Evolutionary conservation across 2,888 invertebrate species (phyloP).

Genomic region (Anodontia alba): DNA sequence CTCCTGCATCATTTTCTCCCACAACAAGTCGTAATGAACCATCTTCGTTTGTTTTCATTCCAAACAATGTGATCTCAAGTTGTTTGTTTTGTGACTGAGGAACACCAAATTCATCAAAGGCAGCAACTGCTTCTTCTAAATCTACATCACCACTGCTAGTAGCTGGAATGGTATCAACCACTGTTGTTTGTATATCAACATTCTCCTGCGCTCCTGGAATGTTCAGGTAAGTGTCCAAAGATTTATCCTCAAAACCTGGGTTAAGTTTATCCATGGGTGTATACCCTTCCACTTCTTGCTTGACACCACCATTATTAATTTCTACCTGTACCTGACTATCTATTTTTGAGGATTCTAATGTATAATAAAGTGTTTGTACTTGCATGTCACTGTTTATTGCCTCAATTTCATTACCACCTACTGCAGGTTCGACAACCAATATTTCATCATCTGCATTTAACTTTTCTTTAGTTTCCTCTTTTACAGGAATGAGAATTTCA

Average conservation of each 20-base stretch:
- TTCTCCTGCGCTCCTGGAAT: not conserved
- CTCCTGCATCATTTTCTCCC: not conserved
- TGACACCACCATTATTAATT: not conserved
- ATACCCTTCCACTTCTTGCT: not conserved
- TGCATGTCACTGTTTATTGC: not conserved
- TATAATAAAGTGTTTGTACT: not conserved
- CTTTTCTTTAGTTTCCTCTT: too few relatives aligned
- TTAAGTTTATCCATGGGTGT: not conserved
- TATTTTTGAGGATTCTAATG: not conserved
- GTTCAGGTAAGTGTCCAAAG: too few relatives aligned
- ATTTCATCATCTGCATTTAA: not conserved
- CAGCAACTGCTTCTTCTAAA: slow-evolving; percentile 6
- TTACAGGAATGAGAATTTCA: not conserved
- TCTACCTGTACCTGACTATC: not conserved
- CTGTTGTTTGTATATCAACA: not conserved
- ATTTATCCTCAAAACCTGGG: not conserved
- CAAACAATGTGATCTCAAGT: not conserved
- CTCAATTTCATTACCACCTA: not conserved
- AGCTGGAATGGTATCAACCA: not conserved
- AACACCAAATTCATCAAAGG: not conserved
- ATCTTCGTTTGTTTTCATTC: not conserved
- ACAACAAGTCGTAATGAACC: not conserved
- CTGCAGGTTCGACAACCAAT: not conserved
- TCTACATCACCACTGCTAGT: not conserved
- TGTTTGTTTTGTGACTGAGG: not conserved